These are phyloP conservation scores for Philotrypesis tridentata DNA, from an alignment of 1,140 invertebrate genomes.

Conservation along the genomic window DNA sequence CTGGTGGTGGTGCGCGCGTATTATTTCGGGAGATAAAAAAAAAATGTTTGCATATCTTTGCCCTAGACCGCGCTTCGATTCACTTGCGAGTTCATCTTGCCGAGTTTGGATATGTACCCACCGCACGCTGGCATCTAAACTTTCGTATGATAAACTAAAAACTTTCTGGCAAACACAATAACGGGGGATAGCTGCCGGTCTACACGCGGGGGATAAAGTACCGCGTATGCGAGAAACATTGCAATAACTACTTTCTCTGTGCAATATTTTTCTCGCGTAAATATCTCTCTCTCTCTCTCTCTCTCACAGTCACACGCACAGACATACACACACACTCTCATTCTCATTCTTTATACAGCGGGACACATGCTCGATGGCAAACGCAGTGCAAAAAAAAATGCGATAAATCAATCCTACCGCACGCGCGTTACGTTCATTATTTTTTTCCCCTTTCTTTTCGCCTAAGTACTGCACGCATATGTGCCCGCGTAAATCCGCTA, in stretches of 20 bases:
- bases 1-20: too few relatives aligned
- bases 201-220: not conserved
- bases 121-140: not conserved
- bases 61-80: not conserved
- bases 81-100: not conserved
- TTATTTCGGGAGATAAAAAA: not conserved
- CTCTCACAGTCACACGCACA: not conserved
- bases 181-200: not conserved
- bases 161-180: constrained; percentile 24
- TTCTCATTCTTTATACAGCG: too few relatives aligned
- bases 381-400: constrained; percentile 13
- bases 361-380: constrained; percentile 4
- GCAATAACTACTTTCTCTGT: constrained; percentile 29
- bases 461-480: not conserved
- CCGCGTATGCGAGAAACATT: constrained; percentile 13
- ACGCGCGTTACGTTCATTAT: not conserved
- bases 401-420: not conserved
- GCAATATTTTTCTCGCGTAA: constrained; percentile 18
- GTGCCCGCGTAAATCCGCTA: not conserved
- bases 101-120: not conserved
- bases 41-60: not conserved
- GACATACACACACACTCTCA: not conserved
- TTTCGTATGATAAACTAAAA: constrained; percentile 29
- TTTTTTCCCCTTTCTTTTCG: not conserved
- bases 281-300: not conserved